Evolutionary conservation across 2,888 invertebrate species (phyloP), one percentile per base, ranked within the genome.

Genomic region (Bruchidius siliquastri): DNA sequence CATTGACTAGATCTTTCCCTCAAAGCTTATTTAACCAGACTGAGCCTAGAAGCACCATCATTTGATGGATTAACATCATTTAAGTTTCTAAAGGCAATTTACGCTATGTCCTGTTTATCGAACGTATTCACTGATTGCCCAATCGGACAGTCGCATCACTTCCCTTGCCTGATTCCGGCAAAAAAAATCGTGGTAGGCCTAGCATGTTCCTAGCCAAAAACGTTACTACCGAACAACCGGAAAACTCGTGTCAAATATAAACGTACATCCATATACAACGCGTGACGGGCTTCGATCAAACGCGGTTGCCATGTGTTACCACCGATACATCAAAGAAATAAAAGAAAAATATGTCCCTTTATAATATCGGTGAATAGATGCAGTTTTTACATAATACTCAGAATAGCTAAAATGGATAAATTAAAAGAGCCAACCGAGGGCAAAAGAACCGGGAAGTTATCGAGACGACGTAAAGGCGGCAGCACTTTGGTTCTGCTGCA

Each of bases 401-500:
- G 49, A 49, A 49, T 49, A 49, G 49, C 49, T 18, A 49, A 49
- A 49, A 49, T 49, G 49, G 18, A 49, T 49, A 13, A 49, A 49
- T 49, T 13, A 4, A 13, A 13, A 49, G 13, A 49, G 13, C 49
- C 49, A 13, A 49, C 49, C 49, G 49, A 49, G 3, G 49, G 49
- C 18, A 49, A 49, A 49, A 49, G 13, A 8, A 49, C 1, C 49
- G 49, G 18, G 13, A 49, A 49, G 49, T 49, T 13, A 1, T 49
- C 49, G 13, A 49, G 18, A 49, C 49, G 49, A 3, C 6, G 49
- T 49, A 78, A 78, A 69, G 21, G 70, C n/a, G 74, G 79, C 8
- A 82, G 80, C 72, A 83, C 81, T 72, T 76, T 85, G 68, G 81
- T 83, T 69, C 77, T 85, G 4, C 73, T 85, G 0, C 84, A 84